Base-by-base conservation (phyloP, 2,113 vertebrate species). In the Noturus placidus region DNA sequence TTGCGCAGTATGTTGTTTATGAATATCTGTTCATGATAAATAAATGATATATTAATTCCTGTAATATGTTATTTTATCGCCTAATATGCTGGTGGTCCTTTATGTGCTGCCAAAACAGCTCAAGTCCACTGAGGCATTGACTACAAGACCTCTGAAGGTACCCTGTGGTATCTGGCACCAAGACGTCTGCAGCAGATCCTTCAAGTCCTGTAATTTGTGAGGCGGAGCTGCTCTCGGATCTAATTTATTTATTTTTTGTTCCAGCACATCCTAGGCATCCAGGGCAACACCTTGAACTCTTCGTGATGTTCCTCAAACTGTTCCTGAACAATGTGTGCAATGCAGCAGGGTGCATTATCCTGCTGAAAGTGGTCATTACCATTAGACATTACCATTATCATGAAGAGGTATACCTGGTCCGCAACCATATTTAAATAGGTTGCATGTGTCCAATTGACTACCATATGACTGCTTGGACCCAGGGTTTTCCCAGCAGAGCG, bases 91-190 rank as follows among this genome's bases (percentile, higher is more conserved):
- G 78, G 57, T 54, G 4, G 76, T 30, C 17, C 9, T 54, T 17
- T 1, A 33, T 35, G 19, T 57, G 7, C 27, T 30, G 50, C 25
- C 52, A 33, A 78, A 57, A 30, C 78, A 35, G 52, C 19, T 57
- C 33, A 20, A 9, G 4, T 56, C n/a, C 15, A 19, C 52, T 15
- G 25, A 30, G 17, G 7, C 77, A 10, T 30, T 54, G 77, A 20
- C n/a, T 30, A 33, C 15, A 79, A 79, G 27, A 54, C 3, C n/a
- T 79, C 77, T 79, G 30, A 80, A 80, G 77, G 77, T 80, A 52
- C 78, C 52, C 30, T 57, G 4, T 20, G 7, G 9, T 80, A 35
- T 59, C 54, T 80, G 77, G 15, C 50, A 56, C 50, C 50, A 56
- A 56, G 50, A 30, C 9, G 19, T 35, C 78, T 80, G 54, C 33